These are phyloP conservation scores for Lasioglossum vierecki DNA, from an alignment of 2,888 invertebrate genomes.

Conservation along the genomic window DNA sequence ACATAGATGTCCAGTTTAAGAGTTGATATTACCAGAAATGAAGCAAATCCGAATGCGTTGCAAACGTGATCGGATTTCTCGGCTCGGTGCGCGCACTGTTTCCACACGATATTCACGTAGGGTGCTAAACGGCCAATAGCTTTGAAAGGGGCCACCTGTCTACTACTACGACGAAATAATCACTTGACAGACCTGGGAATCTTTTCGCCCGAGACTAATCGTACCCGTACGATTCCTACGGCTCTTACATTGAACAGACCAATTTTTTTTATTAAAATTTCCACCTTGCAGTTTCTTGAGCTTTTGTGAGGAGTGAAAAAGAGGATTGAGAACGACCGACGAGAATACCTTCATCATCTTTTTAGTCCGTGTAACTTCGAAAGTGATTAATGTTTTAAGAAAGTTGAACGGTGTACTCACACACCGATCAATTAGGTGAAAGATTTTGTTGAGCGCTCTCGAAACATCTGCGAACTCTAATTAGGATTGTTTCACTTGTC, in stretches of 20 bases:
- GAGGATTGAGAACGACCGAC: not conserved
- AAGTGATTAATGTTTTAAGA: constrained; percentile 11
- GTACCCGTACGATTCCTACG: constrained; percentile 2
- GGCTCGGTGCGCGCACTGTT: not conserved
- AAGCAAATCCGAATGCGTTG: constrained; percentile 11
- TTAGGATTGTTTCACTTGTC: not conserved
- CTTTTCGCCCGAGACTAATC: constrained; percentile 16
- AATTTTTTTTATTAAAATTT: constrained; percentile 7
- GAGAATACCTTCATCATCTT: constrained; percentile 10
- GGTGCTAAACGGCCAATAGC: constrained; percentile 26
- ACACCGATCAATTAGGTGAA: not conserved
- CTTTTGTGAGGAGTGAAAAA: not conserved
- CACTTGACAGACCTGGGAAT: not conserved
- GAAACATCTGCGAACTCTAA: not conserved
- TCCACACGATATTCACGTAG: constrained; percentile 30
- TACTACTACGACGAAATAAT: constrained; percentile 30
- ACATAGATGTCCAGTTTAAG: not conserved
- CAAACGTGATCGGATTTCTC: not conserved
- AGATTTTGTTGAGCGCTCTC: not conserved
- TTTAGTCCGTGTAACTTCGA: not conserved
- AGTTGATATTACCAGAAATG: not conserved
- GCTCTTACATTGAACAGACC: constrained; percentile 13
- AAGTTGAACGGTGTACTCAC: constrained; percentile 6
- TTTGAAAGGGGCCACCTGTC: constrained; percentile 52
- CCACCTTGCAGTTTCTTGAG: not conserved